Percentiles rank a stretch among this genome's conserved stretches.
These are phyloP conservation scores for Ondatra zibethicus DNA, from an alignment of 2,113 vertebrate species.

Conservation along the genomic window DNA sequence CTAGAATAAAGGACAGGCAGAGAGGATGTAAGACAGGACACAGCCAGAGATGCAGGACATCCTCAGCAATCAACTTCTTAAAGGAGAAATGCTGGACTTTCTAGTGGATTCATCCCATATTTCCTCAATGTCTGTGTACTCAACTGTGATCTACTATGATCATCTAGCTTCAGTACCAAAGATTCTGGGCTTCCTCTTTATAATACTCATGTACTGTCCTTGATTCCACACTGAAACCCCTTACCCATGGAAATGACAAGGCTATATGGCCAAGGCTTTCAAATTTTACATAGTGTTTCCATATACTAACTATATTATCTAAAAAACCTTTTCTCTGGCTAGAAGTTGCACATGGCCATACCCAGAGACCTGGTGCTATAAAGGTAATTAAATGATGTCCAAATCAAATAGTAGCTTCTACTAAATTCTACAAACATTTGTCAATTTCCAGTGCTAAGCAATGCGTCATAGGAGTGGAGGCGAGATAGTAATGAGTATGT, in stretches of 20 bases:
- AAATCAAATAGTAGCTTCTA: background rate
- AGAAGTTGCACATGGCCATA: background rate
- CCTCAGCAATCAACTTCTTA: background rate
- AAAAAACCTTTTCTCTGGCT: background rate
- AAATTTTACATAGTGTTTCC: background rate
- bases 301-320: background rate
- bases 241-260: slow-evolving; percentile 21
- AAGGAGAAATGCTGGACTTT: background rate
- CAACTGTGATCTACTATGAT: background rate
- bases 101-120: background rate
- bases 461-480: background rate
- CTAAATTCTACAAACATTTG: background rate
- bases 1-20: background rate
- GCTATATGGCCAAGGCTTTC: background rate
- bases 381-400: background rate
- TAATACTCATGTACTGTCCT: background rate
- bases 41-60: background rate
- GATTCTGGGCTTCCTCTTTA: background rate
- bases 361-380: background rate
- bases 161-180: background rate
- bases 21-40: background rate
- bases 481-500: background rate
- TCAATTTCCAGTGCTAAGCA: background rate
- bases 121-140: background rate
- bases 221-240: background rate